phyloP scores from a whole-genome alignment of 2,888 invertebrate species.

The Drosophila acutilabella region DNA sequence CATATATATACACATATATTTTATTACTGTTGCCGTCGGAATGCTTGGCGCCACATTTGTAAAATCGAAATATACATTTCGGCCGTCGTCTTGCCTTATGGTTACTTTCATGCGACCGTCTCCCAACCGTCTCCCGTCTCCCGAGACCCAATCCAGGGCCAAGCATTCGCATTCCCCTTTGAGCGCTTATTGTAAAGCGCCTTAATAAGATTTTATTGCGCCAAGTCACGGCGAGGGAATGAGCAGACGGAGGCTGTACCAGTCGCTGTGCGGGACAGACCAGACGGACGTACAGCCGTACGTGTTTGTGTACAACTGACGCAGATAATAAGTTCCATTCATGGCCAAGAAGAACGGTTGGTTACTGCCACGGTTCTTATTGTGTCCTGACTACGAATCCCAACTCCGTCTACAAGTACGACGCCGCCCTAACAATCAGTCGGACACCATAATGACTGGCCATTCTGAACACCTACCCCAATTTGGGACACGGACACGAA shows the following conservation, averaged over 20 bases:
- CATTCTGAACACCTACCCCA: constrained; percentile 45
- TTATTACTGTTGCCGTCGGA: constrained; percentile 55
- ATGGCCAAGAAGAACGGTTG: constrained; percentile 22
- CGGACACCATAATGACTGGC: constrained; percentile 48
- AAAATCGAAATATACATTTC: constrained; percentile 32
- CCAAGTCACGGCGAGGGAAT: constrained; percentile 64
- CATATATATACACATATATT: constrained; percentile 48
- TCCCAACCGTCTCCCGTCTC: no score
- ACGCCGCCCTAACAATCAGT: constrained; percentile 27
- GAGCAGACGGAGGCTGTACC: constrained; percentile 20
- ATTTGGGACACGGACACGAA: constrained; percentile 6
- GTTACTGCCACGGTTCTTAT: constrained; percentile 21
- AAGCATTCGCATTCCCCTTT: constrained; percentile 47
- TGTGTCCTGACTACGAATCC: not conserved
- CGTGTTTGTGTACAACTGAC: constrained; percentile 73
- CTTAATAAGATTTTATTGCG: constrained; percentile 82
- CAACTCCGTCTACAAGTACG: not conserved
- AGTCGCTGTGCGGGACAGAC: not conserved
- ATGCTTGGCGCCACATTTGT: constrained; percentile 50
- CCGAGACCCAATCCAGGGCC: not conserved
- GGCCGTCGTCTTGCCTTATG: constrained; percentile 26
- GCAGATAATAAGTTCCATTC: constrained; percentile 76
- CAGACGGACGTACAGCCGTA: constrained; percentile 31
- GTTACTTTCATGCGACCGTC: constrained; percentile 15
- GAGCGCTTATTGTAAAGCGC: constrained; percentile 68